Percentiles rank a stretch among this genome's conserved stretches.
phyloP scores from a whole-genome alignment of 2,888 invertebrate species.

The Rhogogaster chlorosoma region DNA sequence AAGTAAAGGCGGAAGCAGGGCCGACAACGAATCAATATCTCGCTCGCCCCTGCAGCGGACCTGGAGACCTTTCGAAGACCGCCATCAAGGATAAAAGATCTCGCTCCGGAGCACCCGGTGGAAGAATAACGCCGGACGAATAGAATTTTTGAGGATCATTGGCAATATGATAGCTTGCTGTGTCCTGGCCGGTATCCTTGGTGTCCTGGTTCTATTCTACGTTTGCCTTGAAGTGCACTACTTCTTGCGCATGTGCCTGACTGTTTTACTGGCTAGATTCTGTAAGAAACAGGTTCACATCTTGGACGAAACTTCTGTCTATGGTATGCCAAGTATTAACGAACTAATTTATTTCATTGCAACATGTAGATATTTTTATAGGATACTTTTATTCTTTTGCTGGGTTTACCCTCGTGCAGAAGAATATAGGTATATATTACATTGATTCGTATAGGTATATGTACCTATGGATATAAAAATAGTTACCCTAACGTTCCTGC shows the following conservation, averaged over 20 bases:
- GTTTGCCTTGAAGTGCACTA: constrained; percentile 87
- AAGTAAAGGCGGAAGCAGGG: constrained; percentile 61
- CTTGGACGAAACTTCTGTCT: constrained; percentile 84
- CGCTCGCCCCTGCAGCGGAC: constrained; percentile 45
- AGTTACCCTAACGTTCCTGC: neutral
- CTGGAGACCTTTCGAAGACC: constrained; percentile 38
- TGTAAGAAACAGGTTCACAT: constrained; percentile 84
- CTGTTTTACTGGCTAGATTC: constrained; percentile 83
- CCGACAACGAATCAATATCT: constrained; percentile 66
- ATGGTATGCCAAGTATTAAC: constrained; percentile 81
- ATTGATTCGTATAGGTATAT: too few species aligned
- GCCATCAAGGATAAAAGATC: constrained; percentile 24
- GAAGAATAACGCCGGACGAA: neutral
- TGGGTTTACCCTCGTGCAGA: neutral
- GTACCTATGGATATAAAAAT: too few species aligned
- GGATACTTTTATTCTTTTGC: too few species aligned
- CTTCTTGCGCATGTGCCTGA: constrained; percentile 85
- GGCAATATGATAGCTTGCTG: constrained; percentile 73
- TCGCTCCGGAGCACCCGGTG: neutral
- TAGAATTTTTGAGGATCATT: neutral
- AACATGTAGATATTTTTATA: neutral
- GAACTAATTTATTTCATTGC: neutral
- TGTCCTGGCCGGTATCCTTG: constrained; percentile 74
- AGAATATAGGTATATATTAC: too few species aligned
- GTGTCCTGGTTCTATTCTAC: constrained; percentile 80